phyloP scores from a whole-genome alignment of 2,888 invertebrate species.

The Byasa hedistus region DNA sequence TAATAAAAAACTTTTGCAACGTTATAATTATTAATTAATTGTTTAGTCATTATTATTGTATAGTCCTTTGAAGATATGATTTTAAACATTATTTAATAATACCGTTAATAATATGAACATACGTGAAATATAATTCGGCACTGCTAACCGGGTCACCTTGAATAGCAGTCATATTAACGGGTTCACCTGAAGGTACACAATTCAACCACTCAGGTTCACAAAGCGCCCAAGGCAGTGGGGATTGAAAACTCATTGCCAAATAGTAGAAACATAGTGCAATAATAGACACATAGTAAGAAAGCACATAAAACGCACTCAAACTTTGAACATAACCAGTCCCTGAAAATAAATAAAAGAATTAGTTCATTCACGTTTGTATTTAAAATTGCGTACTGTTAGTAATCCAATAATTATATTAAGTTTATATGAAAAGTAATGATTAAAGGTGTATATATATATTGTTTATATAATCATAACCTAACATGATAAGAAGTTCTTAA shows the following conservation, averaged over 20 bases:
- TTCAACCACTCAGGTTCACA: conserved; percentile 81
- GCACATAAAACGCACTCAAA: conserved; percentile 81
- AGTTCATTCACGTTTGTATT: neutral
- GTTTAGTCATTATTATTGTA: too few relatives aligned
- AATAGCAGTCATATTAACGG: conserved; percentile 41
- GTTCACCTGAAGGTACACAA: conserved; percentile 64
- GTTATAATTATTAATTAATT: neutral
- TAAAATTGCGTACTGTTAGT: neutral
- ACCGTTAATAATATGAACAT: conserved; percentile 33
- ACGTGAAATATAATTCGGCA: conserved; percentile 82
- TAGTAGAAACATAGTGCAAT: conserved; percentile 88
- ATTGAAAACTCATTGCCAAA: conserved; percentile 84
- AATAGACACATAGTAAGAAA: conserved; percentile 88
- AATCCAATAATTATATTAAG: neutral
- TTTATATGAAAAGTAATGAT: neutral
- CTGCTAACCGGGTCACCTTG: conserved; percentile 64
- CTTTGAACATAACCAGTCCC: conserved; percentile 86
- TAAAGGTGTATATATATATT: neutral
- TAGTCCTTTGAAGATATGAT: neutral
- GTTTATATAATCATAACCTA: too few relatives aligned
- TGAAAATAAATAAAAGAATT: conserved; percentile 42
- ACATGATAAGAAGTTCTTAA: neutral
- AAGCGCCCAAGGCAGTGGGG: conserved; percentile 85
- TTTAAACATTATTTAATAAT: neutral
- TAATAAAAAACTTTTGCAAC: too few relatives aligned